Evolutionary conservation across 2,113 vertebrate species (phyloP).

Genomic region (Noctilio leporinus): DNA sequence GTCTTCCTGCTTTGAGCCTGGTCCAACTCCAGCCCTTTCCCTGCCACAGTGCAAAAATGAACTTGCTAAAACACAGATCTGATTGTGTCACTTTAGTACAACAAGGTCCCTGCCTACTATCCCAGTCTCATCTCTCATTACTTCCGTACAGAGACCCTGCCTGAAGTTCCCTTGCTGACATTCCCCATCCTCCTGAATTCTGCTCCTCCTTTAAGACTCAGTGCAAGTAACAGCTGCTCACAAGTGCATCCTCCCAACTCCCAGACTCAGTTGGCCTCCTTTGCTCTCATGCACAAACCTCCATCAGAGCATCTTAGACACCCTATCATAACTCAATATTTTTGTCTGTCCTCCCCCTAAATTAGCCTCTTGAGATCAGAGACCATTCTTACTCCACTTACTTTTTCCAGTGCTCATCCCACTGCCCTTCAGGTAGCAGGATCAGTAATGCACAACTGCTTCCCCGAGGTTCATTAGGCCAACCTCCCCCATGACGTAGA

Average conservation of each 20-base stretch:
- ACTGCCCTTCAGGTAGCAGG: not conserved
- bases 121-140: not conserved
- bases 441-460: not conserved
- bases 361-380: not conserved
- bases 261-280: not conserved
- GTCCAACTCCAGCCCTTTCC: not conserved
- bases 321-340: not conserved
- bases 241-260: not conserved
- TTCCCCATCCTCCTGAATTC: fast-evolving
- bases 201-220: not conserved
- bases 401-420: not conserved
- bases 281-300: not conserved
- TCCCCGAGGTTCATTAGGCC: not conserved
- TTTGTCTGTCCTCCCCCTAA: not conserved
- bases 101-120: not conserved
- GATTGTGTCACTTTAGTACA: not conserved
- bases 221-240: not conserved
- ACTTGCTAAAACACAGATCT: not conserved
- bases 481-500: not conserved
- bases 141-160: not conserved
- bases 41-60: not conserved
- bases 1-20: not conserved
- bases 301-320: not conserved
- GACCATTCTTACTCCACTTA: not conserved
- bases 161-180: not conserved